phyloP scores from a whole-genome alignment of 2,888 invertebrate species.

The Limnephilus lunatus region DNA sequence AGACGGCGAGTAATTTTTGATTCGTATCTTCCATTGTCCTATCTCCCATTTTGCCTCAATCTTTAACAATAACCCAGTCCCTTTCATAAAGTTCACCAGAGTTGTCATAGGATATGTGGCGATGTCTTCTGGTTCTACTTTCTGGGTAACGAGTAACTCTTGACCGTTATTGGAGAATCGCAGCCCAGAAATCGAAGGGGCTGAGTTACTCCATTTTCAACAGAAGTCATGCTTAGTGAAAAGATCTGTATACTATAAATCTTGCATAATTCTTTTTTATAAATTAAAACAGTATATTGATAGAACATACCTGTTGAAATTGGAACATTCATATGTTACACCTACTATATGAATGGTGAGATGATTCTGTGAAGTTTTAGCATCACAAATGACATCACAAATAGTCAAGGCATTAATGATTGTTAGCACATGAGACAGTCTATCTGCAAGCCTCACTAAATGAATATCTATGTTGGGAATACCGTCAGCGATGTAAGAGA shows the following conservation, averaged over 20 bases:
- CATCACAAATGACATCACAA: slow-evolving; percentile 65
- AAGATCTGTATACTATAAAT: not conserved
- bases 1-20: too few species aligned
- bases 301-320: slow-evolving; percentile 63
- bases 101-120: too few species aligned
- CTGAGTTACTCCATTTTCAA: not conserved
- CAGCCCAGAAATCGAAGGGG: too few species aligned
- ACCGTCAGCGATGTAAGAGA: not conserved
- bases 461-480: slow-evolving; percentile 36
- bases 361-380: slow-evolving; percentile 53
- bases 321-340: slow-evolving; percentile 69
- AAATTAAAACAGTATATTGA: not conserved
- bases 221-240: not conserved
- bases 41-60: too few species aligned
- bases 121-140: too few species aligned
- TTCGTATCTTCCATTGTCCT: too few species aligned
- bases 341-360: slow-evolving; percentile 70
- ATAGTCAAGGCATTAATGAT: slow-evolving; percentile 66
- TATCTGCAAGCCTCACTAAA: slow-evolving; percentile 56
- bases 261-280: not conserved
- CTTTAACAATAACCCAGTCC: too few species aligned
- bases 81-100: too few species aligned
- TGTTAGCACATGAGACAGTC: slow-evolving; percentile 66
- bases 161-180: too few species aligned
- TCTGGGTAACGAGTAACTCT: too few species aligned